Evolutionary conservation across 2,113 vertebrate genomes (phyloP).

Genomic region (Peromyscus polionotus): DNA sequence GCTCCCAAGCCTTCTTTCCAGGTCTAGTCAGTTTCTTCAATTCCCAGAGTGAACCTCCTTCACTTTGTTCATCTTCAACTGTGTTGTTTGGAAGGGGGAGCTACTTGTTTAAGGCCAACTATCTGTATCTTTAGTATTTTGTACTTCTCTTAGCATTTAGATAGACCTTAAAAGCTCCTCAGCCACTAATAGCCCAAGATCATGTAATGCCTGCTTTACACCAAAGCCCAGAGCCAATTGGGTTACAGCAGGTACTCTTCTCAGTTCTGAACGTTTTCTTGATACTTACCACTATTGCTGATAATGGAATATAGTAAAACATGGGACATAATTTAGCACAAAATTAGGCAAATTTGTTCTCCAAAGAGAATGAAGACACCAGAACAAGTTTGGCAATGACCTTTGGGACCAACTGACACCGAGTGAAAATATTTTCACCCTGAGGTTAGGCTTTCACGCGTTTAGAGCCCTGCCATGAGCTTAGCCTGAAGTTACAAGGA

Average conservation of each 20-base stretch:
- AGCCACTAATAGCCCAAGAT: not conserved
- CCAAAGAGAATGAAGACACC: not conserved
- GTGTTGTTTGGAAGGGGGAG: not conserved
- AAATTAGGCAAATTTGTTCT: slow-evolving; percentile 60
- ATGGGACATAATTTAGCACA: not conserved
- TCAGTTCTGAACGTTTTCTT: slow-evolving; percentile 12
- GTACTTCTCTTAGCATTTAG: not conserved
- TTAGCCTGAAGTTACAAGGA: slow-evolving; percentile 19
- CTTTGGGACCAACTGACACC: not conserved
- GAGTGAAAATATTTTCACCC: slow-evolving; percentile 28
- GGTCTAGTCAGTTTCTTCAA: not conserved
- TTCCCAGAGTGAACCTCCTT: not conserved
- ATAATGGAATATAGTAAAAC: not conserved
- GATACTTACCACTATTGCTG: not conserved
- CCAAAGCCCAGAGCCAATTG: not conserved
- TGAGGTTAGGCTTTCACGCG: slow-evolving; percentile 1
- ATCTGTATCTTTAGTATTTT: not conserved
- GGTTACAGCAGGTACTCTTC: not conserved
- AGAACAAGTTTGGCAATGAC: slow-evolving; percentile 21
- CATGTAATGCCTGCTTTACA: not conserved
- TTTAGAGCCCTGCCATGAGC: not conserved
- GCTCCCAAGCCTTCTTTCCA: not conserved
- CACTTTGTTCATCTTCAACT: not conserved
- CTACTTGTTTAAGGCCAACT: not conserved
- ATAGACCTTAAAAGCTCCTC: not conserved